Conservation (phyloP, 2,113 vertebrate species). For the Cottus gobio region DNA sequence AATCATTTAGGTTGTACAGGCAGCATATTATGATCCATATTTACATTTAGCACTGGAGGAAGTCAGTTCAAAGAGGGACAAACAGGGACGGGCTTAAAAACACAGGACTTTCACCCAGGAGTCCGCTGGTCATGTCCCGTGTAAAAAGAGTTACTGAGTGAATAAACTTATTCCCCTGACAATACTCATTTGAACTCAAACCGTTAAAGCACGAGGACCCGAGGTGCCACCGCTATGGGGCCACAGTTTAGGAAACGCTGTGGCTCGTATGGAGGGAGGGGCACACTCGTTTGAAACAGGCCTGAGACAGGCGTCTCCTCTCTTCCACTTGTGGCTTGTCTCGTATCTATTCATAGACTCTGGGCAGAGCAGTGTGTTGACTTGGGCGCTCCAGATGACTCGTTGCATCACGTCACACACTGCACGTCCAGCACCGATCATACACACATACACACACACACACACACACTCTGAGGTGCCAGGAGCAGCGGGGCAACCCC, state of each 20-base stretch:
- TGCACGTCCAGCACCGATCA: neutral
- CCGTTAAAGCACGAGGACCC: too few relatives aligned
- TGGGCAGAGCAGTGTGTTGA: neutral
- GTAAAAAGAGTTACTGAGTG: too few relatives aligned
- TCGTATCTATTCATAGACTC: neutral
- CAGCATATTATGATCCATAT: too few relatives aligned
- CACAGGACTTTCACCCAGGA: too few relatives aligned
- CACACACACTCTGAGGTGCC: neutral
- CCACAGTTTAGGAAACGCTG: too few relatives aligned
- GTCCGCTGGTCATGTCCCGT: too few relatives aligned
- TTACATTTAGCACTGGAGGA: too few relatives aligned
- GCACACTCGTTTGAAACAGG: neutral
- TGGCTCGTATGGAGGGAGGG: neutral
- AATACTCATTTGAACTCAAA: neutral
- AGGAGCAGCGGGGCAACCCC: conserved; percentile 19
- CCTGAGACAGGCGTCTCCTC: neutral
- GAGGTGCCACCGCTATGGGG: too few relatives aligned
- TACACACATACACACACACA: neutral
- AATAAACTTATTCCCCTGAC: neutral
- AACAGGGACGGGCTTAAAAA: too few relatives aligned
- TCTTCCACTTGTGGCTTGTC: neutral
- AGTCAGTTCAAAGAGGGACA: too few relatives aligned
- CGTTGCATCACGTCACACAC: neutral
- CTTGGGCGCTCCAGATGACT: neutral
- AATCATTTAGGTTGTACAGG: too few relatives aligned